A percentile compares a stretch with the other conserved stretches of the same genome.
These are phyloP conservation scores for Macquaria ambigua DNA, from an alignment of 2,113 vertebrate genomes.

Conservation along the genomic window DNA sequence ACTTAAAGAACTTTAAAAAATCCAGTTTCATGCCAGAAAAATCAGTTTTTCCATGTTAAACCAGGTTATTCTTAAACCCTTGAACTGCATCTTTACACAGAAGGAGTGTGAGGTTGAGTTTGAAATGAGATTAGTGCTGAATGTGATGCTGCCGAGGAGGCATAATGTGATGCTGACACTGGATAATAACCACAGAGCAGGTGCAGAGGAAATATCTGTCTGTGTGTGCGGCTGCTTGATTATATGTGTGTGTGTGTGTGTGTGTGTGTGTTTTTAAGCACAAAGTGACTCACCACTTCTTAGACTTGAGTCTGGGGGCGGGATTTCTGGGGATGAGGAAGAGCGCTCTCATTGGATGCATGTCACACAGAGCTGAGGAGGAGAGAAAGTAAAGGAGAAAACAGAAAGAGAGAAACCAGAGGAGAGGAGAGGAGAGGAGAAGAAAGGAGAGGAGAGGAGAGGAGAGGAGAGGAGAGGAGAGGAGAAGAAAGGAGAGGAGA, in stretches of 20 bases:
- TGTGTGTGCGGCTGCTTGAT: background rate
- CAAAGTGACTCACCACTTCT: constrained; percentile 93
- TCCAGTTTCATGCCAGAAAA: background rate
- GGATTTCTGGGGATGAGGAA: constrained; percentile 99
- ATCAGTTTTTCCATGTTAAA: background rate
- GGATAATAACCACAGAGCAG: constrained; percentile 22
- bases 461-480: background rate
- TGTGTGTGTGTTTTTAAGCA: background rate
- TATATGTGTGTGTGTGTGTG: background rate
- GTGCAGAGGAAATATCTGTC: constrained; percentile 4
- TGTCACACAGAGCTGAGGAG: constrained; percentile 95
- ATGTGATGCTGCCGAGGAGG: background rate
- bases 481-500: too few relatives aligned
- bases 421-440: background rate
- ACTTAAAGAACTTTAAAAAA: background rate
- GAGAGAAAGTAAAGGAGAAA: constrained; percentile 33
- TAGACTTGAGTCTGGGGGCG: constrained; percentile 96
- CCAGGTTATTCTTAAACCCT: background rate
- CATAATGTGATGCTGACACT: background rate
- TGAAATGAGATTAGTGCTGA: constrained; percentile 7
- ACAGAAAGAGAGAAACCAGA: background rate
- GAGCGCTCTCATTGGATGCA: constrained; percentile 99
- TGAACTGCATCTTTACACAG: background rate
- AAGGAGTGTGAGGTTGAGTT: background rate
- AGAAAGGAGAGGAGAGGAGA: background rate